Base-by-base conservation (phyloP, 2,797 vertebrate genomes). In the Girardinus metallicus region DNA sequence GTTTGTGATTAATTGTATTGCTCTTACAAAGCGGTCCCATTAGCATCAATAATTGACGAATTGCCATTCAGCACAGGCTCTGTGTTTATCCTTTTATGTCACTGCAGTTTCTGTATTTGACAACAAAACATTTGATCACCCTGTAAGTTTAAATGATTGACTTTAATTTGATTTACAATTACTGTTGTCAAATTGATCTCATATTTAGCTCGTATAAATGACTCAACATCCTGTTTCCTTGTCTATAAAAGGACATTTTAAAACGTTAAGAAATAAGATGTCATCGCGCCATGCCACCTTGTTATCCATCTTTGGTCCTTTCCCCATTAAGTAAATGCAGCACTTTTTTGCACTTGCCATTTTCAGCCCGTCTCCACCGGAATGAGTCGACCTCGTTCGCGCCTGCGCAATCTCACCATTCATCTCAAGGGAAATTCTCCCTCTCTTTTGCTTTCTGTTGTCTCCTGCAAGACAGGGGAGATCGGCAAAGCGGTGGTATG, bases 321-420 rank as follows among this genome's bases (percentile, higher is more conserved):
- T 36, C 15, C 73, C 53, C 31, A 6, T n/a, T 41, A 70, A 71
- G 73, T 15, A 80, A 68, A 75, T 55, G 49, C 74, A 44, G 60
- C 53, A 53, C 75, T 80, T 51, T 11, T 79, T 39, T 55, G 47
- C 36, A 57, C 70, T 66, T 74, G 73, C 43, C 60, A 71, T 74
- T 75, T 73, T 80, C 75, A 85, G 76, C 79, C 78, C 73, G 74
- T 76, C 86, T 85, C 73, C 81, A 82, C 79, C 78, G 89, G 90
- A 92, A 90, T 89, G 89, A 94, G 86, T 83, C 75, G 79, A 83
- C 7, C 78, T 77, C 34, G 29, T 85, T 41, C 73, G 83, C 95
- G 93, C 94, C 36, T 95, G 95, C 95, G 95, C 93, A 88, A 68
- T 79, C 16, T 16, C 43, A 0, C 80, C 88, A 83, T 83, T 87